These are phyloP conservation scores for Serrognathus titanus DNA, from an alignment of 2,888 invertebrate genomes.

Conservation along the genomic window DNA sequence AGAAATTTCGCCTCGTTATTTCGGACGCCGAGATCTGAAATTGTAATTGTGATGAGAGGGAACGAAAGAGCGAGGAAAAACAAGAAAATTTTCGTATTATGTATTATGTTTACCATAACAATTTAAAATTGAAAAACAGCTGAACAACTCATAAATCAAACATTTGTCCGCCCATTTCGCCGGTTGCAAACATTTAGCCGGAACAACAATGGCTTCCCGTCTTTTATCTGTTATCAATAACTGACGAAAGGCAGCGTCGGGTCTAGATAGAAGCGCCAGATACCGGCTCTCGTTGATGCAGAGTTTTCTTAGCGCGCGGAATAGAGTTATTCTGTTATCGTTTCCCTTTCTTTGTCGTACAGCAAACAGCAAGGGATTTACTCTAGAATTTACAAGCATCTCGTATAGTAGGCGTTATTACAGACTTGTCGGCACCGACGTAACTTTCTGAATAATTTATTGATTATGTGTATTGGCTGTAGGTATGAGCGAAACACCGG, in stretches of 20 bases:
- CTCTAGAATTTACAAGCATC: constrained; percentile 13
- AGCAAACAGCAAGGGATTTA: neutral
- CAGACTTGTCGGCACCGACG: constrained; percentile 16
- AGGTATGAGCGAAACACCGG: too few species aligned
- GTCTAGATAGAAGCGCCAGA: constrained; percentile 29
- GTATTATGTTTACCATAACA: constrained; percentile 28
- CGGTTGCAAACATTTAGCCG: constrained; percentile 33
- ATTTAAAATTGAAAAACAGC: constrained; percentile 31
- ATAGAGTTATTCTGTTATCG: too few species aligned
- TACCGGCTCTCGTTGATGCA: constrained; percentile 13
- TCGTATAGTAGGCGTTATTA: constrained; percentile 16
- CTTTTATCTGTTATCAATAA: constrained; percentile 36
- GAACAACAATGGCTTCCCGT: constrained; percentile 33
- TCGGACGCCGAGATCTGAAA: neutral
- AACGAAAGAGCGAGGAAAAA: too few species aligned
- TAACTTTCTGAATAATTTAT: constrained; percentile 18
- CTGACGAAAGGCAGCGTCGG: constrained; percentile 31
- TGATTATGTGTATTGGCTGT: neutral
- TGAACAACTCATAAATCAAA: constrained; percentile 33
- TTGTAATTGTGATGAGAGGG: constrained; percentile 8
- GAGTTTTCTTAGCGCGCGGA: neutral
- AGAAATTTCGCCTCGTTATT: too few species aligned
- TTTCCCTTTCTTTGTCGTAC: too few species aligned
- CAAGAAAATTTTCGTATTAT: constrained; percentile 9
- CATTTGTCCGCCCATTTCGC: constrained; percentile 33